These are phyloP conservation scores for Dromococcyx pavoninus DNA, from an alignment of 2,797 vertebrate genomes.

Conservation along the genomic window DNA sequence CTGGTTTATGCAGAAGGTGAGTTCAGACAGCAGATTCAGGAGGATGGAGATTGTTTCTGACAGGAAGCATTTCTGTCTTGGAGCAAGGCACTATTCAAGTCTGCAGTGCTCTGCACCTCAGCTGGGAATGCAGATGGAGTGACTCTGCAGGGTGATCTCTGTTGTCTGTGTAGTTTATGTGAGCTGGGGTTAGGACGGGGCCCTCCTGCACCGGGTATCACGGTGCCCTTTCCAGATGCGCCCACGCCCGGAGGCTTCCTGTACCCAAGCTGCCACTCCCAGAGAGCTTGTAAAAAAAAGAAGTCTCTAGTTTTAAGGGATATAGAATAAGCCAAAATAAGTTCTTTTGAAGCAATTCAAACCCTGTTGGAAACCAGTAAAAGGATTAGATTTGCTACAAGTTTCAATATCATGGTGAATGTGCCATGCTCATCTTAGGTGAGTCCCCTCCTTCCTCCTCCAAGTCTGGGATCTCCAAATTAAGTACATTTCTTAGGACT, in stretches of 20 bases:
- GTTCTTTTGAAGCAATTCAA: neutral
- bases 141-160: neutral
- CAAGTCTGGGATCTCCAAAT: neutral
- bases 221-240: accelerated
- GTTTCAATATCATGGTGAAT: neutral
- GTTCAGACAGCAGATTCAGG: neutral
- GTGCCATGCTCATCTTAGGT: accelerated
- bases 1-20: neutral
- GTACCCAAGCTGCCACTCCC: neutral
- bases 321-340: neutral
- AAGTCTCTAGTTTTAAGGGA: neutral
- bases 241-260: no score
- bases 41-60: neutral
- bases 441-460: neutral
- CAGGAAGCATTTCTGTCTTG: neutral
- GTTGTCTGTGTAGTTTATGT: neutral
- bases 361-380: neutral
- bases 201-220: neutral
- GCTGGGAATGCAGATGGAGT: neutral
- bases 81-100: neutral
- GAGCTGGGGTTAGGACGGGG: neutral
- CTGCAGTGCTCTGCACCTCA: neutral
- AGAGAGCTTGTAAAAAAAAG: neutral
- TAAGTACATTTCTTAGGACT: accelerated
- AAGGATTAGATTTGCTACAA: neutral